phyloP scores from a whole-genome alignment of 2,797 vertebrate species.

The Pelobates cultripes region DNA sequence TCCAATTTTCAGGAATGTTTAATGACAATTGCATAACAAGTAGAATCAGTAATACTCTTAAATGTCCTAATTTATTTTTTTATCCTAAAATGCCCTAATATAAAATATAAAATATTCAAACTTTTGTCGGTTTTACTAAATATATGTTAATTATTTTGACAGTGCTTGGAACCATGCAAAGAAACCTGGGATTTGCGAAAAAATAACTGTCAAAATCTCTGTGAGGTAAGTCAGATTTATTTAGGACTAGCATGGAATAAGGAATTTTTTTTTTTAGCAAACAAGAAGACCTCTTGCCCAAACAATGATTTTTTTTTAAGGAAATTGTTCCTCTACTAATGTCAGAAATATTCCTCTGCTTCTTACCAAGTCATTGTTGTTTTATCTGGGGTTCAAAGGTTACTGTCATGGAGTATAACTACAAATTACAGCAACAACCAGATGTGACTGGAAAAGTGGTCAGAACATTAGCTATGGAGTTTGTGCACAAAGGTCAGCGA shows the following conservation, averaged over 20 bases:
- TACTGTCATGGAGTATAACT: background rate
- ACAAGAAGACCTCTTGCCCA: background rate
- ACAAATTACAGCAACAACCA: background rate
- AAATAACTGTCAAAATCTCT: slow-evolving; percentile 92
- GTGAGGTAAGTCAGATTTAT: slow-evolving; percentile 81
- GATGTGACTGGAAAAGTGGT: background rate
- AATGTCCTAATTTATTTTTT: slow-evolving; percentile 18
- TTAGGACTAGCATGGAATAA: background rate
- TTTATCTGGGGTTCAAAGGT: background rate
- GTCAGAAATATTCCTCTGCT: background rate
- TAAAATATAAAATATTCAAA: no score
- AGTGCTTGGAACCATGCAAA: slow-evolving; percentile 97
- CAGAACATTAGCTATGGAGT: background rate
- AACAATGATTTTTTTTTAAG: background rate
- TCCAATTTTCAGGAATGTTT: slow-evolving; percentile 23
- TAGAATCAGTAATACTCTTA: slow-evolving; percentile 24
- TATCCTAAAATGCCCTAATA: slow-evolving; percentile 1
- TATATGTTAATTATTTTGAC: slow-evolving; percentile 55
- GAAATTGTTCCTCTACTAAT: background rate
- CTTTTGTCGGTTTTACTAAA: no score
- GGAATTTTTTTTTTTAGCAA: background rate
- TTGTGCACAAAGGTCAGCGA: no score
- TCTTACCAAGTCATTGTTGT: background rate
- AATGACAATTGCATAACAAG: slow-evolving; percentile 21
- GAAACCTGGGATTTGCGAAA: slow-evolving; percentile 89